A percentile compares a stretch with the other conserved stretches of the same genome.
Conservation (phyloP, 2,797 vertebrate species). For the Euphonia xanthogaster region DNA sequence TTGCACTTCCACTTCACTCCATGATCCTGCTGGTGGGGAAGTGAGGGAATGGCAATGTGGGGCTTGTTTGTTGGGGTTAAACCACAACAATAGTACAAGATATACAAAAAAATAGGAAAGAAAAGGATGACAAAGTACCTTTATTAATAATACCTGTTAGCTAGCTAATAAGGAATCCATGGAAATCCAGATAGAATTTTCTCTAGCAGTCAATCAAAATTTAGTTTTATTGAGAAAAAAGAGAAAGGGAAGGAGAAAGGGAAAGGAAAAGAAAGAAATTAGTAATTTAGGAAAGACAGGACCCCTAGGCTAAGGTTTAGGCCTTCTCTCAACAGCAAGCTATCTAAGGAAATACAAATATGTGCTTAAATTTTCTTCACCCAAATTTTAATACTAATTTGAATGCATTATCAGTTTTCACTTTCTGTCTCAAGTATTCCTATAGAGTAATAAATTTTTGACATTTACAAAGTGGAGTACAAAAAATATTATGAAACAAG, state of each 20-base stretch:
- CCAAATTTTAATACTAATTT: not conserved
- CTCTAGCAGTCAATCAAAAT: not conserved
- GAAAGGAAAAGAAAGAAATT: not conserved
- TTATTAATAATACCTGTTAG: not conserved
- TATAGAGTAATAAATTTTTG: not conserved
- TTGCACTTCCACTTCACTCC: accelerated
- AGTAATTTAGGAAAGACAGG: not conserved
- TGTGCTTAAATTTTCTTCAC: not conserved
- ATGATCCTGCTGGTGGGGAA: too few species aligned
- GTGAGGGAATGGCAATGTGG: accelerated
- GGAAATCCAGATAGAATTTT: not conserved
- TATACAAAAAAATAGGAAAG: not conserved
- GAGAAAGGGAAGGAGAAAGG: not conserved
- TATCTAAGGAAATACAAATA: not conserved
- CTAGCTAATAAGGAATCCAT: not conserved
- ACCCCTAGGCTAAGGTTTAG: not conserved
- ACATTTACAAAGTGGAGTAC: not conserved
- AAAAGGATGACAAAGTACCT: not conserved
- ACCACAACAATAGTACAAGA: not conserved
- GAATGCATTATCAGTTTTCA: not conserved
- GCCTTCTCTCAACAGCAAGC: not conserved
- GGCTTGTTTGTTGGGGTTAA: not conserved
- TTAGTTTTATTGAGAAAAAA: not conserved
- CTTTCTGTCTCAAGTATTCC: not conserved
- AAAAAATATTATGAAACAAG: not conserved